Base-by-base conservation (phyloP, 2,113 vertebrate genomes). In the Melanerpes aurifrons region DNA sequence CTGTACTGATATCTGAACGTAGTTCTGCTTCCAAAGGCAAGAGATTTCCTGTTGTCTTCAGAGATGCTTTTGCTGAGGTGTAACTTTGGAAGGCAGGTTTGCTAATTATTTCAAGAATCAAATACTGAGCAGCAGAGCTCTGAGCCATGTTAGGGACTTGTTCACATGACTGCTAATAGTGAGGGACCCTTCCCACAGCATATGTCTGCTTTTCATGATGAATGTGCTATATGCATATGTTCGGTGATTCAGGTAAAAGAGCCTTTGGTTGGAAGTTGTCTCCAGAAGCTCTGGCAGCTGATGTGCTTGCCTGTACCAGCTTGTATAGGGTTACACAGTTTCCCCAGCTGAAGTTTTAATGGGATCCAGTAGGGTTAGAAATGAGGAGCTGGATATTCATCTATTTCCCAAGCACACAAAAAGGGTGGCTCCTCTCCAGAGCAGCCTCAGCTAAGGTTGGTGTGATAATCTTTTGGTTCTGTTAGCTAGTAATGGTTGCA, bases 121-220 rank as follows among this genome's bases (percentile, higher is more conserved):
- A 43, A 48, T 32, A 26, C 21, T 35, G 29, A 62, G 12, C 50
- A 40, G 15, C 2, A 3, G 31, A 75, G 18, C 13, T 28, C 19
- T 61, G 58, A 88, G 58, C 43, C 0, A 0, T 37, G n/a, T 28
- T 4, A 22, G 50, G 21, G 6, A 32, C 22, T 12, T 2, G 1
- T 64, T 28, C 18, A 11, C 80, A 11, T 71, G 43, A 5, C 24
- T 89, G 68, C 21, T 35, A 57, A 29, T 12, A 40, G 14, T 48
- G 69, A 77, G 78, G 32, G 50, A 76, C 74, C 29, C 18, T 81
- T 75, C 61, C 87, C 20, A 12, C 10, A 48, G 48, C n/a, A 66
- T 16, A 21, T n/a, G 50, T 9, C n/a, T 31, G 26, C 25, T 88
- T 75, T 78, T 54, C 48, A 35, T 45, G 32, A 62, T 31, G 28